Evolutionary conservation across 2,888 invertebrate species (phyloP).

Genomic region (Agrochola litura): DNA sequence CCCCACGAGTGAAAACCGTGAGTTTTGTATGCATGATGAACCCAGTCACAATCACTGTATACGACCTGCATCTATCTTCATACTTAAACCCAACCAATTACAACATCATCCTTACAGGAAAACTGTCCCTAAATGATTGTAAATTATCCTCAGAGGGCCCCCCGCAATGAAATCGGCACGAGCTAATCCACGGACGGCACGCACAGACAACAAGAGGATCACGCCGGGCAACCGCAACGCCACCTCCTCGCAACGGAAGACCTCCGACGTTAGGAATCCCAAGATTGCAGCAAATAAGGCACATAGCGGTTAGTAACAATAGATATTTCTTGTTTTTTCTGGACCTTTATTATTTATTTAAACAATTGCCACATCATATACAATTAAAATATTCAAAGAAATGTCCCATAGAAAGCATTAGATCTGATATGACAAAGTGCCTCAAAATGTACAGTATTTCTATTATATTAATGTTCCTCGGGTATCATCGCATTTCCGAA

Average conservation of each 20-base stretch:
- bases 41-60: neutral
- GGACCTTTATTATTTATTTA: neutral
- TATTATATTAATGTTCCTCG: too few species aligned
- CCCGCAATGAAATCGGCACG: conserved; percentile 84
- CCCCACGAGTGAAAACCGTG: neutral
- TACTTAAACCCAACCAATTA: conserved; percentile 30
- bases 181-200: conserved; percentile 74
- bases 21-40: neutral
- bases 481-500: too few species aligned
- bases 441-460: neutral
- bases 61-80: conserved; percentile 19
- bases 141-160: conserved; percentile 77
- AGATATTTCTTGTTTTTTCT: neutral
- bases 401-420: neutral
- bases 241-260: conserved; percentile 83
- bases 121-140: conserved; percentile 6
- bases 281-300: conserved; percentile 80
- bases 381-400: neutral
- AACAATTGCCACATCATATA: neutral
- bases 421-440: neutral
- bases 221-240: conserved; percentile 77
- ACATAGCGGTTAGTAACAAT: conserved; percentile 81
- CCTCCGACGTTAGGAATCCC: conserved; percentile 83
- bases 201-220: conserved; percentile 80
- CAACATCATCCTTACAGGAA: conserved; percentile 23